Evolutionary conservation across 2,888 invertebrate genomes (phyloP).

Genomic region (Dendrolimus houi): DNA sequence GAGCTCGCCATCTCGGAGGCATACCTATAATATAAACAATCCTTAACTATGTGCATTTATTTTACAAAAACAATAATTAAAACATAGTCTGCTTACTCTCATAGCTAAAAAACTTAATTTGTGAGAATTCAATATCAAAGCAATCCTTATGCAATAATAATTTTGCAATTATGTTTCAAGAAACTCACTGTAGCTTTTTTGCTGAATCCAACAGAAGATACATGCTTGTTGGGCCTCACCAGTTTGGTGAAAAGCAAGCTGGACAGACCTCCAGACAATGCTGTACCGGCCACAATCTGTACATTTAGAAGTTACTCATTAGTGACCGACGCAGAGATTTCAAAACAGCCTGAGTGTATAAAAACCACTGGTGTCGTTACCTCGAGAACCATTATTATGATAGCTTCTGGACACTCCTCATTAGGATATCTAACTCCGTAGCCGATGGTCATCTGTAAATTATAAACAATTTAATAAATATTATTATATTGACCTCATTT

Average conservation of each 20-base stretch:
- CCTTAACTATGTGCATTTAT: no score
- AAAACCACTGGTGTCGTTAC: conserved; percentile 49
- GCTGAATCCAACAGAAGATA: conserved; percentile 88
- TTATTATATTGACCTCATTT: no score
- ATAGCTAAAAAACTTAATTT: no score
- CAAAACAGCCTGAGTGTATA: not conserved
- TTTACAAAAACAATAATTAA: no score
- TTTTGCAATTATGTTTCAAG: no score
- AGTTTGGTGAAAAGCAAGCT: conserved; percentile 87
- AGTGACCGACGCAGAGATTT: not conserved
- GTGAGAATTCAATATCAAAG: no score
- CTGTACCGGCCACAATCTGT: conserved; percentile 66
- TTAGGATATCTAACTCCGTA: conserved; percentile 89
- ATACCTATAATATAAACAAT: conserved; percentile 69
- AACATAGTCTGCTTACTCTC: no score
- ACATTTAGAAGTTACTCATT: conserved; percentile 9
- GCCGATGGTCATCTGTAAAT: conserved; percentile 82
- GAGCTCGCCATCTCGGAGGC: conserved; percentile 85
- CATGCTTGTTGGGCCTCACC: conserved; percentile 84
- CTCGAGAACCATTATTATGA: conserved; percentile 88
- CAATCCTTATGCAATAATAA: no score
- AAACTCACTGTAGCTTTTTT: conserved; percentile 80
- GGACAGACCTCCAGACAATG: conserved; percentile 72
- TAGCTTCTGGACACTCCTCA: conserved; percentile 90
- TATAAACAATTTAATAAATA: no score